These are phyloP conservation scores for Phylloscopus collybita DNA, from an alignment of 2,797 vertebrate genomes.

Conservation along the genomic window DNA sequence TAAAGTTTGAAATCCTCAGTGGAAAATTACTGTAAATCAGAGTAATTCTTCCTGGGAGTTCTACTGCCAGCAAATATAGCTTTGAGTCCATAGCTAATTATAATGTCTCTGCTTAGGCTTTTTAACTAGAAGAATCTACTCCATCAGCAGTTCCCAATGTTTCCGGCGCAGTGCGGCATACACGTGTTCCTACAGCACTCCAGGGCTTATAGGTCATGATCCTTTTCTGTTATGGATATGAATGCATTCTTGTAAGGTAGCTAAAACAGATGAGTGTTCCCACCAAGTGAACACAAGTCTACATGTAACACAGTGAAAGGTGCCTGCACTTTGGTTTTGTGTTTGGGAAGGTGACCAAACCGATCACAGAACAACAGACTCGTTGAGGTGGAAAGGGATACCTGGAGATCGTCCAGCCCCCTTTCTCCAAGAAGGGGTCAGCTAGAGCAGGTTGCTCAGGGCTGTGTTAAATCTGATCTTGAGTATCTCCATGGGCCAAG, in stretches of 20 bases:
- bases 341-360: not conserved
- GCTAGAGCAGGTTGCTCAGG: not conserved
- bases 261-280: not conserved
- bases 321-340: not conserved
- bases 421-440: not conserved
- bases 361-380: not conserved
- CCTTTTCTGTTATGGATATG: not conserved
- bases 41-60: constrained; percentile 64
- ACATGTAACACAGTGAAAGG: not conserved
- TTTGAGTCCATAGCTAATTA: constrained; percentile 70
- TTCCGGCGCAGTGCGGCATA: not conserved
- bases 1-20: constrained; percentile 54
- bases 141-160: not conserved
- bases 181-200: constrained; percentile 25
- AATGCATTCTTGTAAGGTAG: not conserved
- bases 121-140: constrained; percentile 61
- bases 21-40: constrained; percentile 63
- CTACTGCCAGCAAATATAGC: constrained; percentile 50
- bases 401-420: not conserved
- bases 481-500: not conserved
- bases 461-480: not conserved
- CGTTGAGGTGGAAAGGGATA: not conserved
- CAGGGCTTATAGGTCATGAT: constrained; percentile 49
- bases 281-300: not conserved
- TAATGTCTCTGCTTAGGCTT: constrained; percentile 52